Conservation (phyloP, 2,797 vertebrate species). For the Coranthus polyacanthus region DNA sequence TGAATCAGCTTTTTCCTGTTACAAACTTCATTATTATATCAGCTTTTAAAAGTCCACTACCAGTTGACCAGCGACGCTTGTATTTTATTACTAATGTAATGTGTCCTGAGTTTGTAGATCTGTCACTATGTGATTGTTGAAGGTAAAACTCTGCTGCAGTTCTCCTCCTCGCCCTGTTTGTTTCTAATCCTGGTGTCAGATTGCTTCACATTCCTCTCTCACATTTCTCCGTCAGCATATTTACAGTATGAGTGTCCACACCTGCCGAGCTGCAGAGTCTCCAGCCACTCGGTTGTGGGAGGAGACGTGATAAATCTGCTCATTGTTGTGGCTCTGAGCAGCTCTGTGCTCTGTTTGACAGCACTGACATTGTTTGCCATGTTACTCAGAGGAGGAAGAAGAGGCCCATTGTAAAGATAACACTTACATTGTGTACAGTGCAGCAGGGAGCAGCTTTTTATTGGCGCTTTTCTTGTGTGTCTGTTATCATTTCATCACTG, state of each 20-base stretch:
- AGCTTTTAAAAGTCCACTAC: no score
- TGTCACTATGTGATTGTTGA: no score
- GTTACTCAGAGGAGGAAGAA: conserved; percentile 44
- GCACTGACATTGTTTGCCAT: conserved; percentile 42
- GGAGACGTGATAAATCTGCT: conserved; percentile 38
- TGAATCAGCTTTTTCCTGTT: no score
- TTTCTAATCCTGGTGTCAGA: conserved; percentile 34
- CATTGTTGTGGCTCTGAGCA: conserved; percentile 51
- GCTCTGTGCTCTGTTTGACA: conserved; percentile 31
- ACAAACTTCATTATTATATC: no score
- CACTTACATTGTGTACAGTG: conserved; percentile 32
- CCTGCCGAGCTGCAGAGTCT: conserved; percentile 47
- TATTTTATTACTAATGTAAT: no score
- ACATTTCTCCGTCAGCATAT: conserved; percentile 33
- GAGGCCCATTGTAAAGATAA: conserved; percentile 48
- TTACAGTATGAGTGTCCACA: conserved; percentile 53
- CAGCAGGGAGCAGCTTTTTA: conserved; percentile 12
- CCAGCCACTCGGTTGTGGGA: conserved; percentile 19
- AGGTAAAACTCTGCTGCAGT: background rate
- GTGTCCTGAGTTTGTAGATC: no score
- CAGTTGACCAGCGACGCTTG: no score
- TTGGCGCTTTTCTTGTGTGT: background rate
- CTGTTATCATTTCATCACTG: conserved; percentile 23
- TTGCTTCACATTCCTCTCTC: conserved; percentile 49
- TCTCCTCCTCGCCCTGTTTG: background rate